Base-by-base conservation (phyloP, 1,140 invertebrate genomes). In the Bombus terrestris region DNA sequence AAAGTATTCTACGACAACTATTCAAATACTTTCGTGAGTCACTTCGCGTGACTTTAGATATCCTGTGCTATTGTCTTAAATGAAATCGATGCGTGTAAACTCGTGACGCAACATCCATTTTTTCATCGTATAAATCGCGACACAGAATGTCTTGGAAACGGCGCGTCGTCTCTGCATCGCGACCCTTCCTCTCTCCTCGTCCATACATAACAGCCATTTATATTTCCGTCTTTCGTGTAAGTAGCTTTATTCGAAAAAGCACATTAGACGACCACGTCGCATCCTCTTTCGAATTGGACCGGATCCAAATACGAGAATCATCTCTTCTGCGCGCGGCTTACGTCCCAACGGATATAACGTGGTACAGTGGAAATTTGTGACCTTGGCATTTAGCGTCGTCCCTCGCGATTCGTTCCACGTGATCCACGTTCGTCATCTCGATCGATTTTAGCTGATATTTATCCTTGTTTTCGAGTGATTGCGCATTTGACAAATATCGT, bases 231-330 rank as follows among this genome's bases (percentile, higher is more conserved):
- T 73, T 68, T 81, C 78, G 43, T 43, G 78, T 74, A 81, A 85
- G 83, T 81, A 85, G 83, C 71, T 85, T 85, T 85, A 85, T 85
- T 85, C 47, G 83, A 85, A 85, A 85, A 85, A 85, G 78, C 83
- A 85, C 78, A 85, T 85, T 85, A 85, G 83, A 85, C 78, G 78
- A 35, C 41, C 71, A 35, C 39, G 47, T 43, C 66, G 64, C 83
- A 53, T 85, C 59, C 71, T 81, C 57, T 74, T 74, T 73, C 83
- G 43, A 43, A 43, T 85, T 85, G 83, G 83, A 81, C 59, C 59
- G n/a, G 2, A 13, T 85, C 83, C 83, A 85, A 85, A 85, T 57
- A 81, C 78, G 78, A 81, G 37, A 85, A 85, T 85, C 83, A 74
- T 73, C 77, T 73, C 83, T 13, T 25, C 28, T 53, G 15, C 32